Conservation (phyloP, 2,113 vertebrate genomes). For the Lagenorhynchus albirostris region DNA sequence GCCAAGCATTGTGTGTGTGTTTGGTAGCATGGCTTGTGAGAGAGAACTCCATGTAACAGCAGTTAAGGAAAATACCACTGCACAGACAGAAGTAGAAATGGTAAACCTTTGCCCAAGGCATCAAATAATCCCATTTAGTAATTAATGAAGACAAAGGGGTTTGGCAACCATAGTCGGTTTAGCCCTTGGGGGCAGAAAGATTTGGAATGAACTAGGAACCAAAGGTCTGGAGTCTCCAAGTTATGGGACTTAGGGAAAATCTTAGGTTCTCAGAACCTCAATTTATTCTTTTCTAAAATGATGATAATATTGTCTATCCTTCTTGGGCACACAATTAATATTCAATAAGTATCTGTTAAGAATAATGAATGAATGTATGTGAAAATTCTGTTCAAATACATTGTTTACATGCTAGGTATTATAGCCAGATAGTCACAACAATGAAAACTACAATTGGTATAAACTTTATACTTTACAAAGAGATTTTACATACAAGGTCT, state of each 20-base stretch:
- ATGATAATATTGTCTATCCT: background rate
- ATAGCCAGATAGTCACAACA: background rate
- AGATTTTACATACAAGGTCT: background rate
- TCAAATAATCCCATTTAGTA: background rate
- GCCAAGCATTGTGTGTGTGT: background rate
- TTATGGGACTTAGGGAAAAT: background rate
- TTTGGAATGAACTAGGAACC: constrained; percentile 25
- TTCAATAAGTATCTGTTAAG: background rate
- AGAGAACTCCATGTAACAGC: background rate
- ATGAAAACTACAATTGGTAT: background rate
- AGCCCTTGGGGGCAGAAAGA: background rate
- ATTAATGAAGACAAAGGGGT: background rate
- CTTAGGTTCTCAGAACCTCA: background rate
- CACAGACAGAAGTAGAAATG: background rate
- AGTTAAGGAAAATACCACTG: constrained; percentile 35
- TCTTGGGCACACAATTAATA: background rate
- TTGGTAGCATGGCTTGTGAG: background rate
- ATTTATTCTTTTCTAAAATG: constrained; percentile 2
- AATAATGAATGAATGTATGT: background rate
- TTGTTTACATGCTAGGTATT: background rate
- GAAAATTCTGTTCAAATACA: background rate
- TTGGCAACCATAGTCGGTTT: background rate
- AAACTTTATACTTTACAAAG: background rate
- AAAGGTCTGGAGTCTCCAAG: background rate
- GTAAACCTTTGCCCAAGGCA: background rate